phyloP scores from a whole-genome alignment of 53 echinoderm and acorn worm species.

The Crossaster papposus region DNA sequence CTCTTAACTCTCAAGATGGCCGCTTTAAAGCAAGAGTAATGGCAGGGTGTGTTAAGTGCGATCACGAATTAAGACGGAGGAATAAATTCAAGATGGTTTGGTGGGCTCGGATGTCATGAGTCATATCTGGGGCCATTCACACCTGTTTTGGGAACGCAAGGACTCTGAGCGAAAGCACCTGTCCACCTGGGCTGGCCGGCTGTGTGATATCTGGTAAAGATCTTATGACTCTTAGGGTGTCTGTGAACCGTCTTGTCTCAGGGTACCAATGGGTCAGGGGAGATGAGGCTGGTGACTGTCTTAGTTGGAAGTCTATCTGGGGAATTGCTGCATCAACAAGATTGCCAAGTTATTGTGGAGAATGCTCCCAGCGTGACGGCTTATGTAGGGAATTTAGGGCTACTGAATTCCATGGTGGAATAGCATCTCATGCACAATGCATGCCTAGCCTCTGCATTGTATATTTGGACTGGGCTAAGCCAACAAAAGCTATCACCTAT shows the following conservation, averaged over 20 bases:
- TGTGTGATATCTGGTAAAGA: not conserved
- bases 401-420: too few species aligned
- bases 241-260: constrained; percentile 1
- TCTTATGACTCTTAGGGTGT: not conserved
- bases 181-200: constrained; percentile 25
- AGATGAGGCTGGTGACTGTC: too few species aligned
- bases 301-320: not conserved
- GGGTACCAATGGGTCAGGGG: not conserved
- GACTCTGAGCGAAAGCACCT: constrained; percentile 33
- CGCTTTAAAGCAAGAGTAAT: not conserved
- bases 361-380: too few species aligned
- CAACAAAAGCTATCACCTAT: too few species aligned
- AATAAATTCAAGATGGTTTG: not conserved
- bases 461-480: too few species aligned
- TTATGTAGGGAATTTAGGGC: too few species aligned
- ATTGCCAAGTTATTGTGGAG: not conserved
- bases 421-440: too few species aligned
- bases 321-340: not conserved
- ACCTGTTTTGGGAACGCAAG: constrained; percentile 21
- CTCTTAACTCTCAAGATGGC: too few species aligned
- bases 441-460: too few species aligned
- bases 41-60: not conserved
- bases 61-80: not conserved
- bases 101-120: constrained; percentile 17
- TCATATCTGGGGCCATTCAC: constrained; percentile 18